Evolutionary conservation across 1,140 invertebrate species (phyloP), one percentile per base, ranked within the genome.

Genomic region (Harpegnathos saltator): DNA sequence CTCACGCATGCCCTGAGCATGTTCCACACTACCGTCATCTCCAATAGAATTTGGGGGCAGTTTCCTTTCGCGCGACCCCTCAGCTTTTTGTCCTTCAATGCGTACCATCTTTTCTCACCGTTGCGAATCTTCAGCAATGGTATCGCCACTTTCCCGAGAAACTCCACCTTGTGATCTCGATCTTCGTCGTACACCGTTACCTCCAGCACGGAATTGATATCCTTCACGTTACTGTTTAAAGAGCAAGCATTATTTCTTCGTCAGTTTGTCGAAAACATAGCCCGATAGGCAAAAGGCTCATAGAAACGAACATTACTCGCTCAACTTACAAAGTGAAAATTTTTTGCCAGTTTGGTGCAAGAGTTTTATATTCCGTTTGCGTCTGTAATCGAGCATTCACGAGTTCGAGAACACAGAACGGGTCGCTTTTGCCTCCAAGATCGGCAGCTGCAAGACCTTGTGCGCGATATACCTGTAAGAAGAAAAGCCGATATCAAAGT

Each of bases 181-280:
- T 99, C 99, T 94, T 99, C 99, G 92, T 99, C 99, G 92, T 97
- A 99, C 0, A 99, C 98, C 0, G 99, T 99, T n/a, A 99, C 95
- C 93, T 99, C 99, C 65, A 99, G 94, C 24, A 98, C 96, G 52
- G 98, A 98, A 89, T 99, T 99, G 68, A 99, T 99, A 92, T 99
- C 99, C 92, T 99, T 99, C 0, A 99, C 97, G 93, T 98, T 98
- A 92, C 98, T 99, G 94, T 61, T 89, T 86, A 58, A 26, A 24
- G 1, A 24, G 15, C 14, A 26, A 15, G 15, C 44, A 3, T 38
- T 22, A 12, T 62, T 4, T 44, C 15, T n/a, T 12, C 15, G 11
- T 38, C 7, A 75, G 14, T 29, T 75, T 72, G 1, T 0, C 22
- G 11, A 62, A 11, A 65, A 56, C 48, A 15, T 11, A 17, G 22